phyloP scores from a whole-genome alignment of 2,797 vertebrate species.

The Phrynocephalus vlangalii region DNA sequence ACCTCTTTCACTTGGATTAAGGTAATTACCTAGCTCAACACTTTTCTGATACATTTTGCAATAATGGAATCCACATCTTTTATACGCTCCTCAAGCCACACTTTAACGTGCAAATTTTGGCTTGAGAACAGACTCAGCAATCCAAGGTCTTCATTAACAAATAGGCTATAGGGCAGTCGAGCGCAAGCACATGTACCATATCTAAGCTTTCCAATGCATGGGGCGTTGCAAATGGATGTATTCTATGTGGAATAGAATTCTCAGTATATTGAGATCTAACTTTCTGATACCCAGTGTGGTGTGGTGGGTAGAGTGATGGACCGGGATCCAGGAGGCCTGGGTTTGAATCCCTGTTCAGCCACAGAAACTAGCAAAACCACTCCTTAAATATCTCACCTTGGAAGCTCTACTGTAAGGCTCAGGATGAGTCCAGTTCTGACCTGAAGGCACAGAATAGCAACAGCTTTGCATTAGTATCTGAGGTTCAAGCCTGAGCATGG shows the following conservation, averaged over 20 bases:
- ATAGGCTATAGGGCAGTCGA: not conserved
- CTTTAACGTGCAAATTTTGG: conserved; percentile 65
- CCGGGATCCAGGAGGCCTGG: too few species aligned
- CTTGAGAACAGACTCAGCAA: conserved; percentile 47
- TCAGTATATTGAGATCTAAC: not conserved
- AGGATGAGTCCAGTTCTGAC: too few species aligned
- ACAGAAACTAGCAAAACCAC: too few species aligned
- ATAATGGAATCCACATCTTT: conserved; percentile 71
- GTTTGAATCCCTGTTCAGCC: too few species aligned
- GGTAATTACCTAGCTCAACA: conserved; percentile 77
- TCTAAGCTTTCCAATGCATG: accelerated
- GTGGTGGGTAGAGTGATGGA: too few species aligned
- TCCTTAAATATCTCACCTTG: too few species aligned
- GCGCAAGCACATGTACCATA: conserved; percentile 12
- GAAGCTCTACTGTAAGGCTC: too few species aligned
- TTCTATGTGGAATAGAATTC: not conserved
- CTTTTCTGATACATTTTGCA: conserved; percentile 70
- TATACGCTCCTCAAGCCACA: conserved; percentile 61
- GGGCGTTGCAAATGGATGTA: not conserved
- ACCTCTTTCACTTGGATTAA: conserved; percentile 73
- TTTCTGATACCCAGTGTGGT: too few species aligned
- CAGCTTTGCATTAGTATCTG: not conserved
- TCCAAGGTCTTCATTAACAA: conserved; percentile 30
- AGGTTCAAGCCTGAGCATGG: not conserved
- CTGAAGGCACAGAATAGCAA: too few species aligned